These are phyloP conservation scores for Drosophila erecta DNA, from an alignment of 1,140 invertebrate species.

Conservation along the genomic window DNA sequence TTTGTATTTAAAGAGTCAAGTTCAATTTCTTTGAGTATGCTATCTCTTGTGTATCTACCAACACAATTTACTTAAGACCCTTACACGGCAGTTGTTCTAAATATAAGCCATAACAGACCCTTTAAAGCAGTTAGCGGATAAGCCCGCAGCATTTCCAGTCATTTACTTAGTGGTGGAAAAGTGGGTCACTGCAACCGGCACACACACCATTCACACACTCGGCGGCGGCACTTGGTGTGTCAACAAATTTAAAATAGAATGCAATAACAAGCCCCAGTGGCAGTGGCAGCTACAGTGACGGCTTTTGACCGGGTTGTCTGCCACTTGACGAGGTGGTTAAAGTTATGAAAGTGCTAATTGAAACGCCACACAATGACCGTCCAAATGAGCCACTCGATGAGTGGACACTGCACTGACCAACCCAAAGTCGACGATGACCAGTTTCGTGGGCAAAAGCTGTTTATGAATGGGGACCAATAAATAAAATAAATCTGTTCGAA, in stretches of 20 bases:
- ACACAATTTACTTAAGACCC: not conserved
- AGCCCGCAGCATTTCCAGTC: constrained; percentile 49
- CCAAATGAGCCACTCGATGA: constrained; percentile 47
- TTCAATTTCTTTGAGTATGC: not conserved
- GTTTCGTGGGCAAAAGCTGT: constrained; percentile 47
- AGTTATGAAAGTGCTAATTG: constrained; percentile 74
- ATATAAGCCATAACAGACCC: constrained; percentile 34
- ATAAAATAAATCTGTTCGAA: constrained; percentile 67
- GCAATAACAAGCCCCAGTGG: constrained; percentile 45
- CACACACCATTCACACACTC: constrained; percentile 27
- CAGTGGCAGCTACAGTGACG: constrained; percentile 27
- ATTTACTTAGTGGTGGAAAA: constrained; percentile 39
- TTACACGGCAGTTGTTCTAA: constrained; percentile 6
- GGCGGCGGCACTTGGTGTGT: constrained; percentile 28
- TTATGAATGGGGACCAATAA: constrained; percentile 70
- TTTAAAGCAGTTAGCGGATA: constrained; percentile 53
- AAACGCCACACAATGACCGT: constrained; percentile 46
- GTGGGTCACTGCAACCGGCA: constrained; percentile 61
- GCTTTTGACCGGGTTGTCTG: constrained; percentile 17
- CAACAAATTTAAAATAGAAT: constrained; percentile 70
- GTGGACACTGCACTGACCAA: constrained; percentile 11
- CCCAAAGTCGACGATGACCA: constrained; percentile 21
- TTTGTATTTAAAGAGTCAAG: not conserved
- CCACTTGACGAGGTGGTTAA: constrained; percentile 48
- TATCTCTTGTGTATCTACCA: no score